Conservation (phyloP, 2,797 vertebrate genomes). For the Hydrolagus colliei region DNA sequence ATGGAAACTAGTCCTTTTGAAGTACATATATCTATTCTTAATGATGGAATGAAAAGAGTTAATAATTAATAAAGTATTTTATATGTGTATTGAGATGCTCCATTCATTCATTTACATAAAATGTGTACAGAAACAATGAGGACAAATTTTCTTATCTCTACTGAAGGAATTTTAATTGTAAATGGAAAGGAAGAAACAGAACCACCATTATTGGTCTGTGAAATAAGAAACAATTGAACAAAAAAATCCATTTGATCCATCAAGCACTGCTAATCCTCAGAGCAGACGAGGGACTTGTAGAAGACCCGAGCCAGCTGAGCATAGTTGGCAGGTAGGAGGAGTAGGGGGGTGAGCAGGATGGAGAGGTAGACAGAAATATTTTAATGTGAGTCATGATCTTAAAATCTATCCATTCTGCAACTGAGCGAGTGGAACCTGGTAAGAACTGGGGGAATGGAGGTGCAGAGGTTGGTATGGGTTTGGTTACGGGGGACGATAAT, state of each 20-base stretch:
- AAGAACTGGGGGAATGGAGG: background rate
- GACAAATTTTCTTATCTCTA: no score
- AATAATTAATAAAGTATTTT: background rate
- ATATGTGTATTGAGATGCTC: background rate
- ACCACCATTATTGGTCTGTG: no score
- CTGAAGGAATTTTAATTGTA: no score
- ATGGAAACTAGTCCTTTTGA: background rate
- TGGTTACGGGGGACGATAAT: background rate
- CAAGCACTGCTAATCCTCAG: no score
- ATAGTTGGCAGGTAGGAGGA: background rate
- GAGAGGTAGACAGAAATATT: background rate
- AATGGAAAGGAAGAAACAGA: no score
- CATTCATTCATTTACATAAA: no score
- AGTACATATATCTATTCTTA: background rate
- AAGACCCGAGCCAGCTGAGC: background rate
- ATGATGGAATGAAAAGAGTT: conserved; percentile 6
- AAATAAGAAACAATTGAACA: no score
- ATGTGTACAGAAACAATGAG: no score
- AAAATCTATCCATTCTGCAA: background rate
- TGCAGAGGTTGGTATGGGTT: background rate
- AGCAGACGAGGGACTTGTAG: background rate
- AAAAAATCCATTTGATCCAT: no score
- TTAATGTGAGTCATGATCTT: background rate
- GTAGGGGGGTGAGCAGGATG: background rate
- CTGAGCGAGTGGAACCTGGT: background rate